Evolutionary conservation across 2,113 vertebrate genomes (phyloP), one percentile per base, ranked within the genome.

Genomic region (Tachysurus vachellii): DNA sequence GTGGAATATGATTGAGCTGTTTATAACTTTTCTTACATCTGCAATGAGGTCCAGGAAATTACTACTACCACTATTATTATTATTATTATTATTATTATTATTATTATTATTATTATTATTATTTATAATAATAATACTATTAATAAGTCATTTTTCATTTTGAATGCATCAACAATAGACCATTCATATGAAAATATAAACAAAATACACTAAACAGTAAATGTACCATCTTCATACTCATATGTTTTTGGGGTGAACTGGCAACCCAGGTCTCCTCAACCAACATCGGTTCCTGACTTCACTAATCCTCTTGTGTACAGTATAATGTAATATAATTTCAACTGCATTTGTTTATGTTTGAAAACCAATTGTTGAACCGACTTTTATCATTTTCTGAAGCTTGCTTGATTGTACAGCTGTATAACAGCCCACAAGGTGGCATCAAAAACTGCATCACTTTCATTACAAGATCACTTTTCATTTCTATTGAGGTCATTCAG

Each of bases 401-500:
- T 36, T 10, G 21, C 19, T 79, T 81, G 31, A 64, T 68, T 0
- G 10, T 70, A n/a, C 62, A 59, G 10, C 28, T 83, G 4, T 75
- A 28, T 75, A 42, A 10, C 42, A 53, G 21, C 5, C 85, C 85
- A 70, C 79, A 61, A 82, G 66, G 54, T 83, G 80, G 44, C 86
- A 87, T 7, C 8, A 76, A 54, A 54, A 87, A 42, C 26, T 21
- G 14, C 23, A 57, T 36, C 5, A 70, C 23, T 44, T 54, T 68
- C 12, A 56, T 14, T 61, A 16, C 3, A 77, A 54, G 50, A 54
- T 57, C 3, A 19, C 53, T 59, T 59, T 57, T 59, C 14, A 36
- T 80, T 57, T 36, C 14, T 21, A 57, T 21, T 80, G 19, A 56
- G 1, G 17, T 9, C 26, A 54, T 5, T 7, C 2, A 7, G 47